Evolutionary conservation across 2,113 vertebrate species (phyloP).

Genomic region (Formicarius rufipectus): DNA sequence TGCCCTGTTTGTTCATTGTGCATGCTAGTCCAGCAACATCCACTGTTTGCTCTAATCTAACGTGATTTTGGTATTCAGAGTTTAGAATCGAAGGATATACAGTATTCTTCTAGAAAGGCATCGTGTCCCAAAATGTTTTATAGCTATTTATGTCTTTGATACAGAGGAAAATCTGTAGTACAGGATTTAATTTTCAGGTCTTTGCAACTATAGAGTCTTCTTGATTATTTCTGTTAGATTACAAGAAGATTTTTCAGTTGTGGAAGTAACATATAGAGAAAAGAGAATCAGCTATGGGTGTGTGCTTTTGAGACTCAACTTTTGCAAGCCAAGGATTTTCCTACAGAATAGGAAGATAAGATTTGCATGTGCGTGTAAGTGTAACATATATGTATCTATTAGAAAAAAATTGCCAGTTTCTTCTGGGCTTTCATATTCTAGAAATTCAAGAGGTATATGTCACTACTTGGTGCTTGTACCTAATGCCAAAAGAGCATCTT

Average conservation of each 20-base stretch:
- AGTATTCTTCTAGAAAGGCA: background rate
- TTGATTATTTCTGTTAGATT: background rate
- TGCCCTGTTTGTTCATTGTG: background rate
- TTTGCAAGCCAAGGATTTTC: background rate
- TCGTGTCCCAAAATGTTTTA: background rate
- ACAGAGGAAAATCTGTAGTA: background rate
- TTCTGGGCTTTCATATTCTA: background rate
- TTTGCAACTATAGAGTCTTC: background rate
- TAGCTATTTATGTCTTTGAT: background rate
- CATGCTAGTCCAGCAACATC: background rate
- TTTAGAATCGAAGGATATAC: background rate
- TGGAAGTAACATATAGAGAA: background rate
- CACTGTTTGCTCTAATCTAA: background rate
- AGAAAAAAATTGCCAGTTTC: background rate
- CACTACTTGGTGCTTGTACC: background rate
- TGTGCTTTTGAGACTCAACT: background rate
- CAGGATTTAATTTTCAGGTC: background rate
- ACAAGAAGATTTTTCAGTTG: background rate
- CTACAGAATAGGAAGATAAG: background rate
- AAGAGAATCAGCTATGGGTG: background rate
- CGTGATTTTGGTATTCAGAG: background rate
- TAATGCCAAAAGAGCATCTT: background rate
- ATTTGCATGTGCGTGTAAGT: background rate
- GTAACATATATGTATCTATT: accelerated
- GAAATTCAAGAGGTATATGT: background rate